Base-by-base conservation (phyloP, 1,140 invertebrate genomes). In the Myzus persicae region DNA sequence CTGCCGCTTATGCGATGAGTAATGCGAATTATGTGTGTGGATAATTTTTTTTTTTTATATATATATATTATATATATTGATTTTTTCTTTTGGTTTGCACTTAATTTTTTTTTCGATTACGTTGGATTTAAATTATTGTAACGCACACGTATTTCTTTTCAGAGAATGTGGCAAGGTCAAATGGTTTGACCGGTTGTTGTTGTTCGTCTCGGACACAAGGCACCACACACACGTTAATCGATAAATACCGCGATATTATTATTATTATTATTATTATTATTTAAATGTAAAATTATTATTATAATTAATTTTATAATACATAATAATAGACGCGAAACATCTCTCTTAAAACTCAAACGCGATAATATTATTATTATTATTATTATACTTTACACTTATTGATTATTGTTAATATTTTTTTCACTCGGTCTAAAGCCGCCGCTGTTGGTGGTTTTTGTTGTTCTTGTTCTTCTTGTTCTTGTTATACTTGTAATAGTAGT, bases 21-120 rank as follows among this genome's bases (percentile, higher is more conserved):
- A 54, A 54, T 89, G 48, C 48, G 88, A 88, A 54, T 54, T 26
- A 67, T 54, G 81, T 82, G 94, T 93, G 84, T 67, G 67, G 40
- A 94, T 40, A 24, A 59, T 88, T 59, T 85, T 93, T 89, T 94
- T 85, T 42, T 40, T 84, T 44, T 44, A 44, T 44, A 85, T 44
- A 84, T 40, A 84, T 84, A 84, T 40, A 59, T 51, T 67, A 67
- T 67, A 67, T 82, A 82, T 82, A 82, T 82, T 82, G 36, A 59
- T 67, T 94, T 90, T 95, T 95, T 95, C 94, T 95, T 95, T 95
- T 95, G 44, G 44, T 93, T 93, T 93, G 92, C 92, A 54, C 46
- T 87, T 87, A 54, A 46, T 38, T 93, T 87, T 87, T 85, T 51
- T 88, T 54, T 89, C 88, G 46, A 38, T 51, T 89, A 89, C 44